Evolutionary conservation across 1,140 invertebrate genomes (phyloP), one percentile per base, ranked within the genome.

Genomic region (Orchesella cincta): DNA sequence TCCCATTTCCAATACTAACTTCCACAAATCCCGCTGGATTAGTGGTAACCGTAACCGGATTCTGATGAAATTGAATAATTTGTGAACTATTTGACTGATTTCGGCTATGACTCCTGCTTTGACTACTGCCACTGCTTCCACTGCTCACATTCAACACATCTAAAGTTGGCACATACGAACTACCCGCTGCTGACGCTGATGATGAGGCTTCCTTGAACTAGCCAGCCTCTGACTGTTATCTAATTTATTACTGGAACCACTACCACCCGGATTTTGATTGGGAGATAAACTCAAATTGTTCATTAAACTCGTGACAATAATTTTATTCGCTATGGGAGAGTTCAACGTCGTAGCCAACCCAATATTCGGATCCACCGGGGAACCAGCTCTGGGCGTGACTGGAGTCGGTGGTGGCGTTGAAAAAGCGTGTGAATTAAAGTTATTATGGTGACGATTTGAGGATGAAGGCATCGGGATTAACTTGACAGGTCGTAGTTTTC

Each of bases 401-500:
- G 62, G 62, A 18, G 62, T 67, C 8, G 62, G 62, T 31, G 62
- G 62, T 3, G 62, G 62, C 31, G 62, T 67, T 29, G 62, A 31
- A n/a, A 67, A 67, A 16, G 62, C 3, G 5, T 67, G 62, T 14
- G 12, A 18, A 23, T 14, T n/a, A n/a, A 57, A 12, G 23, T 57
- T 57, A n/a, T n/a, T 3, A 57, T 57, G 75, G 33, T 18, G 76
- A 73, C 36, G 70, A 36, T 73, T 26, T 18, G 64, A 54, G 31
- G 33, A 34, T 26, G 73, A 67, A 33, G 79, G 79, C 54, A 80
- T 80, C 33, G 79, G 79, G 28, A 76, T 28, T 52, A 81, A 57
- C 62, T 78, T 75, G 29, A 81, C 77, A n/a, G 80, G 80, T 75
- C 75, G 35, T 62, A 81, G 34, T 78, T 76, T 76, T 64, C 80